Percentiles rank a stretch among this genome's conserved stretches.
phyloP scores from a whole-genome alignment of 30 jellyfish, hydroid and myxozoan genomes.

The Hydractinia echinata region DNA sequence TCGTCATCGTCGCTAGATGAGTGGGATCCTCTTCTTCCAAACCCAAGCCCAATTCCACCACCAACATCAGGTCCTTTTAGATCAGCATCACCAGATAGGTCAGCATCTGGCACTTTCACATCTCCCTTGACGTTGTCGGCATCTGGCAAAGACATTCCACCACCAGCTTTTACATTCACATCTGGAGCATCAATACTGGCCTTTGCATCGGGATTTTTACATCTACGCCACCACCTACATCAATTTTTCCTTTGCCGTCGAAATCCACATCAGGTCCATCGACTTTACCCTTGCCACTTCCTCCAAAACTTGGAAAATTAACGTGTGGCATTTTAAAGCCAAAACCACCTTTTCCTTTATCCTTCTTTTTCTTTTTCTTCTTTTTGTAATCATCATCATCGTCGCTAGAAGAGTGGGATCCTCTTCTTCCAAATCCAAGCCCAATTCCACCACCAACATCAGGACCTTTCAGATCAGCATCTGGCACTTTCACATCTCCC shows the following conservation, averaged over 20 bases:
- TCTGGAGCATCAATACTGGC: too few relatives aligned
- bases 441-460: conserved; percentile 26
- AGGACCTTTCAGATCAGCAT: conserved; percentile 14
- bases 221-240: too few relatives aligned
- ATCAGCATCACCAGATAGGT: neutral
- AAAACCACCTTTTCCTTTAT: conserved; percentile 15
- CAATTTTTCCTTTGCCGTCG: too few relatives aligned
- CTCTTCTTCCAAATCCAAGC: conserved; percentile 15
- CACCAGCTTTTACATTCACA: too few relatives aligned
- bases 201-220: too few relatives aligned
- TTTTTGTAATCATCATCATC: conserved; percentile 27
- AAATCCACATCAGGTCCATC: too few relatives aligned
- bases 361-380: conserved; percentile 8
- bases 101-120: conserved; percentile 20
- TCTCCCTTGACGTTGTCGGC: too few relatives aligned
- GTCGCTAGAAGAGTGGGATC: neutral
- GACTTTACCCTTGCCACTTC: conserved; percentile 15
- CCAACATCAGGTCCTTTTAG: conserved; percentile 15
- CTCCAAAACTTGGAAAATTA: conserved; percentile 21
- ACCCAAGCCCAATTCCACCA: conserved; percentile 20
- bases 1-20: conserved; percentile 10
- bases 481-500: conserved; percentile 15
- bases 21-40: neutral
- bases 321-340: conserved; percentile 23
- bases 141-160: too few relatives aligned